Percentiles rank a stretch among this genome's conserved stretches.
phyloP scores from a whole-genome alignment of 2,797 vertebrate genomes.

The Capromys pilorides region DNA sequence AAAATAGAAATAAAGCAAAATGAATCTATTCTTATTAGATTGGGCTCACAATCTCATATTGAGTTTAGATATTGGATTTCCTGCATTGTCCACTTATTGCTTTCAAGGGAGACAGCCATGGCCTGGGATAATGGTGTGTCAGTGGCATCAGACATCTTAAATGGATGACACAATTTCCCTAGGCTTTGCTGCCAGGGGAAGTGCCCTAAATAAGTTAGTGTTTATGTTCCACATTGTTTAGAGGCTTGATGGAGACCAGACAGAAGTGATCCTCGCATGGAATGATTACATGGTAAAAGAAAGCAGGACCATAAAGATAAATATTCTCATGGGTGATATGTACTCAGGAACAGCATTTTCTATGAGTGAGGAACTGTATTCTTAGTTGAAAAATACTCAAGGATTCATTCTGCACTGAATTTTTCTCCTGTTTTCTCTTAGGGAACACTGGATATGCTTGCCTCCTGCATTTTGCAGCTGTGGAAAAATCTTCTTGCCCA shows the following conservation, averaged over 20 bases:
- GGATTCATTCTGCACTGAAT: not conserved
- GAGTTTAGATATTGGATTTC: slow-evolving; percentile 81
- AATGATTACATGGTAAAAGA: slow-evolving; percentile 54
- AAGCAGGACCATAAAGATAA: slow-evolving; percentile 39
- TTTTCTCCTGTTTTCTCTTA: slow-evolving; percentile 5
- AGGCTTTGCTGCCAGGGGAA: slow-evolving; percentile 62
- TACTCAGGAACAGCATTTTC: not conserved
- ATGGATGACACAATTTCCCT: slow-evolving; percentile 68
- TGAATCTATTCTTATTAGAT: slow-evolving; percentile 83
- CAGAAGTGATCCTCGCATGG: not conserved
- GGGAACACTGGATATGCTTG: not conserved
- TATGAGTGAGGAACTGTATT: not conserved
- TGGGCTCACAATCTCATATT: slow-evolving; percentile 79
- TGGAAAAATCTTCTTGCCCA: not conserved
- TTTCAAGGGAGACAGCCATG: slow-evolving; percentile 73
- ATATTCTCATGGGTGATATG: slow-evolving; percentile 19
- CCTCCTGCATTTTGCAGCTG: not conserved
- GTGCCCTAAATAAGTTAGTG: slow-evolving; percentile 77
- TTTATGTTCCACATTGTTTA: slow-evolving; percentile 49
- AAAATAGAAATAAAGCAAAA: slow-evolving; percentile 81
- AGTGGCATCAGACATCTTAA: slow-evolving; percentile 53
- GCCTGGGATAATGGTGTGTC: slow-evolving; percentile 43
- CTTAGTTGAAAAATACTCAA: slow-evolving; percentile 29
- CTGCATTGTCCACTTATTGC: slow-evolving; percentile 68
- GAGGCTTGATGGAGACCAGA: slow-evolving; percentile 32